Percentiles rank a stretch among this genome's conserved stretches.
Evolutionary conservation across 2,113 vertebrate species (phyloP).

Genomic region (Antigone vipio): DNA sequence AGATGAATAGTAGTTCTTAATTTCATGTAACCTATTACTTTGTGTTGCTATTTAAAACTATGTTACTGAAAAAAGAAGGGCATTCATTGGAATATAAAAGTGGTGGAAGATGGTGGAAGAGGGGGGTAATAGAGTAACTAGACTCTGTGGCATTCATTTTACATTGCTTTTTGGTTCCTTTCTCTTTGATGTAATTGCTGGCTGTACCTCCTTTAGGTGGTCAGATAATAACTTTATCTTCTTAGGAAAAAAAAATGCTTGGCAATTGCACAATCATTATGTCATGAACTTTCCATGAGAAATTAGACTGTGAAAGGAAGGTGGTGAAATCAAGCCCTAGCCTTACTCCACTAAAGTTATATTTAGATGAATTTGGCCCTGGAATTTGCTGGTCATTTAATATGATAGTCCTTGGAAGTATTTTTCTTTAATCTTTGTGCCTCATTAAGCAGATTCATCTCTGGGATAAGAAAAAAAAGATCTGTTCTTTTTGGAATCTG

Average conservation of each 20-base stretch:
- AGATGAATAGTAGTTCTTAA: background rate
- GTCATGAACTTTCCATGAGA: background rate
- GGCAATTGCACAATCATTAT: background rate
- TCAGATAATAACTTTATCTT: background rate
- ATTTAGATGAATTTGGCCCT: background rate
- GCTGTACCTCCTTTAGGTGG: background rate
- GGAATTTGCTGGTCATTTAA: background rate
- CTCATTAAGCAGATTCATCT: background rate
- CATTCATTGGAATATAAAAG: background rate
- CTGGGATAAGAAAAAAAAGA: background rate
- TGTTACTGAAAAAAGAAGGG: background rate
- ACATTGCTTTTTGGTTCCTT: background rate
- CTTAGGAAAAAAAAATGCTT: background rate
- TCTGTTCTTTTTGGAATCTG: background rate
- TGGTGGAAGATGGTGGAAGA: background rate
- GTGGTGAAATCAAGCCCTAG: background rate
- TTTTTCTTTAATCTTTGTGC: background rate
- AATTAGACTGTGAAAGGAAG: background rate
- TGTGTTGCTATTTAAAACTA: background rate
- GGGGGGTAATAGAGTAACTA: background rate
- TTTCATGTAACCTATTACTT: background rate
- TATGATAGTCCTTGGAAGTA: background rate
- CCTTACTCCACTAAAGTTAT: background rate
- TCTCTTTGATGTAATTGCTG: background rate
- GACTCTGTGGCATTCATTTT: background rate